Conservation (phyloP, 2,888 invertebrate genomes). For the Aphodius sticticus region DNA sequence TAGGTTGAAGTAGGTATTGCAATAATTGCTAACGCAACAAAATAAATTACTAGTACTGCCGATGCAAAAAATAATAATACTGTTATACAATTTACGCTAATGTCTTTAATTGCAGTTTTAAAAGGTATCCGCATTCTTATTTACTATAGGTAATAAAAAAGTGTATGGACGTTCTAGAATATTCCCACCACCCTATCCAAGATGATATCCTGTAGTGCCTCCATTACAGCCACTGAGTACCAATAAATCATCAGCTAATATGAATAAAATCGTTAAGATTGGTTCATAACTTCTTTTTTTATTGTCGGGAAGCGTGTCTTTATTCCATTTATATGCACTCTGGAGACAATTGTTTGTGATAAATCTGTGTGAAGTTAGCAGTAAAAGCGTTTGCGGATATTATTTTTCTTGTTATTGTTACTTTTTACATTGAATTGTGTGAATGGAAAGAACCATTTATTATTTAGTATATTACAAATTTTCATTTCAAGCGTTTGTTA, state of each 20-base stretch:
- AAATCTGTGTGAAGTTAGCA: not conserved
- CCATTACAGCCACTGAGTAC: conserved; percentile 9
- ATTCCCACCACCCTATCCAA: too few relatives aligned
- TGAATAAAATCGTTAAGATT: conserved; percentile 19
- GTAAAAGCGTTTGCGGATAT: not conserved
- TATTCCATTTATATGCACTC: conserved; percentile 9
- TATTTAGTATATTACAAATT: not conserved
- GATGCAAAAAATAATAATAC: not conserved
- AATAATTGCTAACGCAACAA: not conserved
- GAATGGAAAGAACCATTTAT: not conserved
- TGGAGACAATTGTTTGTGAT: not conserved
- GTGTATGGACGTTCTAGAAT: too few relatives aligned
- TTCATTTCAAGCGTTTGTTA: not conserved
- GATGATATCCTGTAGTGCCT: conserved; percentile 16
- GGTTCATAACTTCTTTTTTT: conserved; percentile 9
- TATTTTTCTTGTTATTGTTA: not conserved
- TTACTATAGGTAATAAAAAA: too few relatives aligned
- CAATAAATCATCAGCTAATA: conserved; percentile 20
- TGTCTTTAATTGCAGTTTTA: not conserved
- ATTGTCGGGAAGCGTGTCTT: not conserved
- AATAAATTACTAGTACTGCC: too few relatives aligned
- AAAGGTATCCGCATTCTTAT: not conserved
- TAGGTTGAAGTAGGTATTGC: not conserved
- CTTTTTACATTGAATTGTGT: not conserved
- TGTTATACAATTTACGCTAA: not conserved